Evolutionary conservation across 1,140 invertebrate species (phyloP).

Genomic region (Drosophila sp.): DNA sequence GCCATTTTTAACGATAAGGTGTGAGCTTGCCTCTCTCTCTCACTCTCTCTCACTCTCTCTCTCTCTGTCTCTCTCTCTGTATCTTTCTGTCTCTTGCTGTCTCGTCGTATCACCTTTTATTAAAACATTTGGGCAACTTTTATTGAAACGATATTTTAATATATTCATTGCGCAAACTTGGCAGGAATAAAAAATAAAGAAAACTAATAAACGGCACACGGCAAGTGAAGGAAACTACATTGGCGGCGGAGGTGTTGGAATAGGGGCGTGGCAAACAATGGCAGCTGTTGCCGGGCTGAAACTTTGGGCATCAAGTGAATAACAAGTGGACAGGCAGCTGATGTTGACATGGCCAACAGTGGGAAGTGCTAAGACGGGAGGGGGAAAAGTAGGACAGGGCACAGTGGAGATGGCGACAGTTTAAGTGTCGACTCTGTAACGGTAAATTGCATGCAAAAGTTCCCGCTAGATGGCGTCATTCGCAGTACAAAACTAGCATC

Average conservation of each 20-base stretch:
- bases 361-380: too few species aligned
- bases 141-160: slow-evolving; percentile 66
- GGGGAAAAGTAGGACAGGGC: neutral
- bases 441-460: slow-evolving; percentile 69
- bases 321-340: slow-evolving; percentile 76
- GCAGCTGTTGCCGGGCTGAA: slow-evolving; percentile 63
- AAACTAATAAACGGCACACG: slow-evolving; percentile 12
- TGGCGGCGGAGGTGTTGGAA: neutral
- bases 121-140: slow-evolving; percentile 27
- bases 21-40: neutral
- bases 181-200: neutral
- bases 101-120: slow-evolving; percentile 1
- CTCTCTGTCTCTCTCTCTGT: too few species aligned
- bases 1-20: neutral
- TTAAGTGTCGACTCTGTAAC: slow-evolving; percentile 60
- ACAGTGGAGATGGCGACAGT: slow-evolving; percentile 41
- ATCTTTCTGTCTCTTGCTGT: neutral
- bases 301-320: slow-evolving; percentile 76
- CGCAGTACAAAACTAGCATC: slow-evolving; percentile 36
- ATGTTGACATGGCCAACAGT: slow-evolving; percentile 59
- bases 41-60: neutral
- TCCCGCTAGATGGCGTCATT: slow-evolving; percentile 60
- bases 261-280: slow-evolving; percentile 27
- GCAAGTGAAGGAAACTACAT: slow-evolving; percentile 29
- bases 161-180: slow-evolving; percentile 70